A percentile compares a stretch with the other conserved stretches of the same genome.
phyloP scores from a whole-genome alignment of 2,888 invertebrate species.

The Adelognathus sp. region DNA sequence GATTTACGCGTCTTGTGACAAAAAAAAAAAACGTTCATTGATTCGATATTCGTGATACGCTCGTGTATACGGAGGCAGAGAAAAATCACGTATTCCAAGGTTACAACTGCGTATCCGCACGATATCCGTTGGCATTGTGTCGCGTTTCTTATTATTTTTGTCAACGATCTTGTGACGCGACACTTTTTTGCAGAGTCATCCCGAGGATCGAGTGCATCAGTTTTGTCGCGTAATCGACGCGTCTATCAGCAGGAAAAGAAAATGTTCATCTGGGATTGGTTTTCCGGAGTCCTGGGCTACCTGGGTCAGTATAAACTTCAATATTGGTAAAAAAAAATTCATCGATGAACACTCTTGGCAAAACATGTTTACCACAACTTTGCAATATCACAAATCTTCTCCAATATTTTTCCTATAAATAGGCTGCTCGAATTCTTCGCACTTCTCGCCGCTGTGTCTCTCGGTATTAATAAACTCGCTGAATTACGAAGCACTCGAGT shows the following conservation, averaged over 20 bases:
- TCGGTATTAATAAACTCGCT: too few relatives aligned
- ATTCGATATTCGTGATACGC: constrained; percentile 31
- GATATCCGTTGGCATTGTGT: constrained; percentile 32
- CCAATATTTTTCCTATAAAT: too few relatives aligned
- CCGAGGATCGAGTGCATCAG: constrained; percentile 61
- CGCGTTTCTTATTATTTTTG: not conserved
- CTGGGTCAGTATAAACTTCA: constrained; percentile 87
- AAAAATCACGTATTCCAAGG: constrained; percentile 3
- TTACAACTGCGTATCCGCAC: constrained; percentile 18
- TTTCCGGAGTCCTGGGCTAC: constrained; percentile 96
- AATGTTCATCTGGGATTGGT: constrained; percentile 99
- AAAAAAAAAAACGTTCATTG: constrained; percentile 5
- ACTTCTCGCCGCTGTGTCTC: too few relatives aligned
- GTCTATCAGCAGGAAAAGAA: constrained; percentile 64
- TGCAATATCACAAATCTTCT: not conserved
- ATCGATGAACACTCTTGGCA: too few relatives aligned
- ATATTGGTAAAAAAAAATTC: not conserved
- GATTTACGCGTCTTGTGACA: not conserved
- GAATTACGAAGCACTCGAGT: too few relatives aligned
- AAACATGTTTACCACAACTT: not conserved
- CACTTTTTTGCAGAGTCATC: constrained; percentile 79
- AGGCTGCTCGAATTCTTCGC: too few relatives aligned
- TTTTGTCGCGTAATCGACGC: constrained; percentile 28
- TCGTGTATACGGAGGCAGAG: constrained; percentile 13
- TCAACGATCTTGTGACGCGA: constrained; percentile 39